These are phyloP conservation scores for Anser brachyrhynchus DNA, from an alignment of 2,113 vertebrate genomes.

Conservation along the genomic window DNA sequence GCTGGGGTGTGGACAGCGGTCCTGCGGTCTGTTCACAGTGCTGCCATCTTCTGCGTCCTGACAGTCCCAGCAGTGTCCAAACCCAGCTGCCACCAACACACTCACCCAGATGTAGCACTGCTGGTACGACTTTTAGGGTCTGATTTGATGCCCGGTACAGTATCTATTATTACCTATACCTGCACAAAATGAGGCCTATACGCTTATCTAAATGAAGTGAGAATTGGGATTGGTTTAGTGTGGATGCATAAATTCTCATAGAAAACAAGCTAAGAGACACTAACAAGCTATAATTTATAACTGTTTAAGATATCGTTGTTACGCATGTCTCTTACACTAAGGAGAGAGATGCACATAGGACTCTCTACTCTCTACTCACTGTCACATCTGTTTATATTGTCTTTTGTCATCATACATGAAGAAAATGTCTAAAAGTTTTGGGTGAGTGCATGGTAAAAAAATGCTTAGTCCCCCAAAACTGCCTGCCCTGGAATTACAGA, in stretches of 20 bases:
- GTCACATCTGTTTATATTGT: background rate
- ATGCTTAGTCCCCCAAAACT: background rate
- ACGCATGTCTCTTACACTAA: background rate
- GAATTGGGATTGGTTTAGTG: background rate
- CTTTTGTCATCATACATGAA: background rate
- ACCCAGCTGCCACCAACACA: background rate
- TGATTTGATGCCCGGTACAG: fast-evolving
- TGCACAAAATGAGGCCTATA: background rate
- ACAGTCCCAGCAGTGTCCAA: background rate
- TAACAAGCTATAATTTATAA: background rate
- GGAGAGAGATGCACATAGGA: background rate
- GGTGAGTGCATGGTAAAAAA: background rate
- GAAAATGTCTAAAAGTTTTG: background rate
- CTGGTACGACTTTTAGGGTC: background rate
- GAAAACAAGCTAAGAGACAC: background rate
- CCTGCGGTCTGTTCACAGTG: background rate
- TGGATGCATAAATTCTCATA: background rate
- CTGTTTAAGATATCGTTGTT: background rate
- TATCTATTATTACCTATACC: background rate
- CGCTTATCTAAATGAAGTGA: background rate
- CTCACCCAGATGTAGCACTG: background rate
- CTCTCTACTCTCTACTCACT: background rate
- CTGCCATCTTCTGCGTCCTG: conserved; percentile 29
- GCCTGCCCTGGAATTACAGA: background rate
- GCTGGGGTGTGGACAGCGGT: fast-evolving